Percentiles rank a stretch among this genome's conserved stretches.
Conservation (phyloP, 1,140 invertebrate species). For the Drosophila micromelanica region DNA sequence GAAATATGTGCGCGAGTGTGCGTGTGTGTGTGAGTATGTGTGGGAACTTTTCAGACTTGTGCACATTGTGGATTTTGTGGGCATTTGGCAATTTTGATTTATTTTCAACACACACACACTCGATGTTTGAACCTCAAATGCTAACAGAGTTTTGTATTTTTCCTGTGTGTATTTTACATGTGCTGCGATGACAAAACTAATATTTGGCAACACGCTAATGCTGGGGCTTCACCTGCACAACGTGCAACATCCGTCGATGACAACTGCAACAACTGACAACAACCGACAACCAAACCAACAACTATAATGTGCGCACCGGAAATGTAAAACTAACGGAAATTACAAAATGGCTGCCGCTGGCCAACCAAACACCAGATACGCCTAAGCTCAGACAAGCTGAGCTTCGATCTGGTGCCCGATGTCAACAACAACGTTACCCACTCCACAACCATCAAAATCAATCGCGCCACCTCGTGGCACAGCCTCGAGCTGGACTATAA, state of each 20-base stretch:
- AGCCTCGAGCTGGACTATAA: slow-evolving; percentile 91
- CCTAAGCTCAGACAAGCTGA: slow-evolving; percentile 91
- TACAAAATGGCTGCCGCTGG: slow-evolving; percentile 69
- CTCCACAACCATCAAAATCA: slow-evolving; percentile 91
- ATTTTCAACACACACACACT: slow-evolving; percentile 43
- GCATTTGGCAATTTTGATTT: slow-evolving; percentile 79
- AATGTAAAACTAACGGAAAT: slow-evolving; percentile 79
- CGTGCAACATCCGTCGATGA: slow-evolving; percentile 69
- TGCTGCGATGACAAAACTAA: slow-evolving; percentile 70
- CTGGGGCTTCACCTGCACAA: slow-evolving; percentile 28
- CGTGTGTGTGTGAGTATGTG: slow-evolving; percentile 3
- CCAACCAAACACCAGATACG: slow-evolving; percentile 86
- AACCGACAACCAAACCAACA: slow-evolving; percentile 27
- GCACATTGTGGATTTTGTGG: slow-evolving; percentile 55
- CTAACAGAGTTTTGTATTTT: slow-evolving; percentile 69
- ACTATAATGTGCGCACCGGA: slow-evolving; percentile 48
- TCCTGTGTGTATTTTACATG: slow-evolving; percentile 51
- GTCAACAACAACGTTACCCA: slow-evolving; percentile 90
- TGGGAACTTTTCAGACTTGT: slow-evolving; percentile 26
- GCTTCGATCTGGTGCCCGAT: slow-evolving; percentile 91
- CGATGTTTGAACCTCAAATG: slow-evolving; percentile 48
- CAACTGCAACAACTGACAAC: slow-evolving; percentile 32
- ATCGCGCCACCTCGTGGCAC: slow-evolving; percentile 90
- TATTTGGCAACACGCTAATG: slow-evolving; percentile 73
- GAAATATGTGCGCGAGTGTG: slow-evolving; percentile 52